Evolutionary conservation across 2,888 invertebrate genomes (phyloP), one percentile per base, ranked within the genome.

Genomic region (Coelopa pilipes): DNA sequence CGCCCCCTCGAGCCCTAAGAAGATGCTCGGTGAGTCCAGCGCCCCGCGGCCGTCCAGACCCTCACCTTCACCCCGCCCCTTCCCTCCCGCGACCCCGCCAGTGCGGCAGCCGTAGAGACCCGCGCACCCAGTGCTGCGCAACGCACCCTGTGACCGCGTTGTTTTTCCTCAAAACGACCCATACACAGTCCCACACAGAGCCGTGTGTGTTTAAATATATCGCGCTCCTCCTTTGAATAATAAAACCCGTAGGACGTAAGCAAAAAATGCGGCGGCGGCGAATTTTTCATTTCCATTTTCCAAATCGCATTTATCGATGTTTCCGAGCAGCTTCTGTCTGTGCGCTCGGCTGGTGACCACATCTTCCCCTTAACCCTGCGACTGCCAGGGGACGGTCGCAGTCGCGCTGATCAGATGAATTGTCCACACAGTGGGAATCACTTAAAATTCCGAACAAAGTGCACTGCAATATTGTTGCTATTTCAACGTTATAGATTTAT

Each of bases 1-100:
- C 67, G 92, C 91, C 73, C 92, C 92, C 55, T 89, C 90, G 76
- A 92, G 91, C 80, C 91, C 92, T 74, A 90, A 91, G 78, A 91
- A 90, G 83, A 91, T 91, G 85, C 84, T 89, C 77, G 88, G 88
- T 88, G 85, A 88, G 88, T 82, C 21, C n/a, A 57, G 45, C 4
- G n/a, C 17, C 10, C 21, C 47, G 49, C 19, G 11, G 11, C n/a
- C n/a, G 17, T 34, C 34, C n/a, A 34, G 17, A 45, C 34, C 24
- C 21, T 15, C 24, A 13, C 47, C 12, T 34, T 34, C 34, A 4
- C 34, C 34, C 4, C 24, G 2, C 47, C 12, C 34, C 7, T 7
- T 34, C 34, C 34, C 4, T 34, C 34, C 34, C 34, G 4, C 34
- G 7, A 19, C 19, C 24, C 3, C 19, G 19, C 13, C 11, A 17